phyloP scores from a whole-genome alignment of 2,888 invertebrate species.

The Tetramorium bicarinatum region DNA sequence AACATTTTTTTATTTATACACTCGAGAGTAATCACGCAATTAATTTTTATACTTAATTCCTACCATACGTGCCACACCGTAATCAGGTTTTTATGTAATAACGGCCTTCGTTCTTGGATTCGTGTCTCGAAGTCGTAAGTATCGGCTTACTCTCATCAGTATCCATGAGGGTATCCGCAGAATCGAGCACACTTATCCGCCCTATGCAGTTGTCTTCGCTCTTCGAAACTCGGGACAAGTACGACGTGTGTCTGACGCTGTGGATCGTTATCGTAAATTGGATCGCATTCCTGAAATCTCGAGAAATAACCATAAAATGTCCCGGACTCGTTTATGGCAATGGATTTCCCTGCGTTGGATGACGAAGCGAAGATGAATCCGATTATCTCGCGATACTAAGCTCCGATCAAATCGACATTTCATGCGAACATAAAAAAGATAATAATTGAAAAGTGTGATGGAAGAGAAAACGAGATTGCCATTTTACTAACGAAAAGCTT shows the following conservation, averaged over 20 bases:
- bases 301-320: slow-evolving; percentile 71
- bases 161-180: slow-evolving; percentile 5
- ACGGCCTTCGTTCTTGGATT: slow-evolving; percentile 3
- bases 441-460: neutral
- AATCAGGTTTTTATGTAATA: slow-evolving; percentile 3
- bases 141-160: slow-evolving; percentile 6
- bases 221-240: slow-evolving; percentile 10
- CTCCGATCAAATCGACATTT: neutral
- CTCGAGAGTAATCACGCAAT: neutral
- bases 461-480: neutral
- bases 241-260: slow-evolving; percentile 48
- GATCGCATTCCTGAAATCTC: slow-evolving; percentile 78
- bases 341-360: neutral
- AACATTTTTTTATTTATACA: neutral
- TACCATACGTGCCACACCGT: neutral
- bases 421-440: neutral
- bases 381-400: neutral
- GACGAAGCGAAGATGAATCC: slow-evolving; percentile 8
- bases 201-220: slow-evolving; percentile 46
- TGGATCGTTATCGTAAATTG: slow-evolving; percentile 79
- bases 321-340: slow-evolving; percentile 40
- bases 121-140: slow-evolving; percentile 6
- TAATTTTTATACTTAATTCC: neutral
- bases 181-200: slow-evolving; percentile 6
- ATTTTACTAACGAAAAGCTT: neutral